Percentiles rank a stretch among this genome's conserved stretches.
These are phyloP conservation scores for Octopus bimaculoides DNA, from an alignment of 1,140 invertebrate genomes.

Conservation along the genomic window DNA sequence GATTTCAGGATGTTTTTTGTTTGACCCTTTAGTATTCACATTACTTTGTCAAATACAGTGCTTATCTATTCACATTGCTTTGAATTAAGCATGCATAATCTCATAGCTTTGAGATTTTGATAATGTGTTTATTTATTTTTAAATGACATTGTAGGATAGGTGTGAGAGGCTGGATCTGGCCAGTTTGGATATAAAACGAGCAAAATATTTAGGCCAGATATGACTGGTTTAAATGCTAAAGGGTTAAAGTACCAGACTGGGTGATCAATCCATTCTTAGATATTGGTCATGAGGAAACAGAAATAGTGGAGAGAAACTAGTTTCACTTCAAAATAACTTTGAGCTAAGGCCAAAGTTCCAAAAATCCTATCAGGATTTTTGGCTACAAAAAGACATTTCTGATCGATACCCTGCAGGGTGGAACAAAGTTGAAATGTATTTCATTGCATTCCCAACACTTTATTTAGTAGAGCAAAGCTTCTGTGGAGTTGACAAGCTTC, in stretches of 20 bases:
- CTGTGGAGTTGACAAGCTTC: neutral
- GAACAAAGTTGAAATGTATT: slow-evolving; percentile 4
- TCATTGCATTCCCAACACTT: neutral
- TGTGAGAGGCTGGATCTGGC: no score
- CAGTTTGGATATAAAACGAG: no score
- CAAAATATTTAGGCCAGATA: no score
- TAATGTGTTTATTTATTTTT: no score
- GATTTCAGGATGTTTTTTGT: neutral
- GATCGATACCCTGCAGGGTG: neutral
- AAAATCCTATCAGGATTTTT: slow-evolving; percentile 5
- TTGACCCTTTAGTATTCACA: no score
- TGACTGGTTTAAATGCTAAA: no score
- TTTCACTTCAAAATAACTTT: neutral
- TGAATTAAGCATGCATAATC: no score
- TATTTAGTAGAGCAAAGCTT: slow-evolving; percentile 3
- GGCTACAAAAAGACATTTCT: slow-evolving; percentile 4
- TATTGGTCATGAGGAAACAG: slow-evolving; percentile 4
- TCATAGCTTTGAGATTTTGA: no score
- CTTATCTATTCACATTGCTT: no score
- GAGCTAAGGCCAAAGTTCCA: slow-evolving; percentile 3
- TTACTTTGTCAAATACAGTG: no score
- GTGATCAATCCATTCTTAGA: slow-evolving; percentile 7
- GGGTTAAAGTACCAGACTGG: slow-evolving; percentile 3
- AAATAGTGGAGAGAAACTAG: slow-evolving; percentile 7
- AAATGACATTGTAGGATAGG: no score